Evolutionary conservation across 2,797 vertebrate species (phyloP), one percentile per base, ranked within the genome.

Genomic region (Emys orbicularis): DNA sequence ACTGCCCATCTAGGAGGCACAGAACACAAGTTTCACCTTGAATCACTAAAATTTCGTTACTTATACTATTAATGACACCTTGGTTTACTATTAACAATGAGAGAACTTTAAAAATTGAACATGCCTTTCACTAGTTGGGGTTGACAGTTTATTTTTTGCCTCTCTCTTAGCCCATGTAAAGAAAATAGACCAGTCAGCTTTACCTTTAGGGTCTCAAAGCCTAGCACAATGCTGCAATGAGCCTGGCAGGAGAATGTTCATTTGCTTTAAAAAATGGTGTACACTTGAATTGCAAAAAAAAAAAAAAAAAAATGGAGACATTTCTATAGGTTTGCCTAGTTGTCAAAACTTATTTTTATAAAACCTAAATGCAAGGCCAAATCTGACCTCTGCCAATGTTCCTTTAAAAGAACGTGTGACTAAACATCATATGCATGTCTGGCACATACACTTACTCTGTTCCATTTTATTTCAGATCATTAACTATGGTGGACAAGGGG

Each of bases 91-190:
- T 44, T 23, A 25, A 47, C 23, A 15, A 8, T 37, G 31, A 84
- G 21, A 34, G 13, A 50, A 83, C 7, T 31, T 23, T 13, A 27
- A 27, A 83, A 50, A 13, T 9, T 15, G 12, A 41, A 52, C 1
- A 0, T 11, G 19, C 65, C 21, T 61, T 84, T 89, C 12, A 41
- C 41, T 31, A 49, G 6, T 47, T 59, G n/a, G 41, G 1, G 0
- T 2, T n/a, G 31, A 81, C 47, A 52, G 2, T 34, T 54, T 29
- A 47, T 90, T 41, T 93, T n/a, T 41, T 2, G 0, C 25, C 5
- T 1, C 57, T 74, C 7, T 84, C 27, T 15, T 19, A 1, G 0
- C 0, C 0, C 5, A 23, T 74, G 8, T 0, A 0, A 81, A 25
- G 34, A 34, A 41, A 84, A 54, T 50, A 44, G 50, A 13, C n/a